These are phyloP conservation scores for Encarsia formosa DNA, from an alignment of 2,888 invertebrate genomes.

Conservation along the genomic window DNA sequence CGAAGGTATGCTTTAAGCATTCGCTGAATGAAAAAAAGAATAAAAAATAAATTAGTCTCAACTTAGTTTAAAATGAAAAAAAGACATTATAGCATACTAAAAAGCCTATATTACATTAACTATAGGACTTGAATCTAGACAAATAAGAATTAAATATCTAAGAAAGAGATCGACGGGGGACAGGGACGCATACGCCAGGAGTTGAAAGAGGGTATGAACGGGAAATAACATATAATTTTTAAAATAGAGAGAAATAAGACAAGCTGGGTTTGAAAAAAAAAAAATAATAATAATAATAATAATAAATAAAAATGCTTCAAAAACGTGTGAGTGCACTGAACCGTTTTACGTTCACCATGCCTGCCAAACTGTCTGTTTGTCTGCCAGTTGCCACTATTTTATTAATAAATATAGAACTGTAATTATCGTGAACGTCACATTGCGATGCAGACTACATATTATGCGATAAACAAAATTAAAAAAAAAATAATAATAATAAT, in stretches of 20 bases:
- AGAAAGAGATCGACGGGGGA: slow-evolving; percentile 27
- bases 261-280: slow-evolving; percentile 20
- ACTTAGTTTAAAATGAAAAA: slow-evolving; percentile 14
- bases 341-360: slow-evolving; percentile 41
- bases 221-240: slow-evolving; percentile 30
- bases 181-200: slow-evolving; percentile 1
- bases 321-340: slow-evolving; percentile 25
- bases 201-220: slow-evolving; percentile 1
- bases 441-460: not conserved
- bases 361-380: slow-evolving; percentile 48
- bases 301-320: slow-evolving; percentile 19
- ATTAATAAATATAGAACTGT: slow-evolving; percentile 26
- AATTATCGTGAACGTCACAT: slow-evolving; percentile 7
- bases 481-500: no score
- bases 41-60: slow-evolving; percentile 15
- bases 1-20: slow-evolving; percentile 8
- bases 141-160: slow-evolving; percentile 30
- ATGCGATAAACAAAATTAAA: no score
- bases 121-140: slow-evolving; percentile 38
- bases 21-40: slow-evolving; percentile 1
- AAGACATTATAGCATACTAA: slow-evolving; percentile 39
- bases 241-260: slow-evolving; percentile 23
- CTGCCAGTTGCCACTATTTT: slow-evolving; percentile 45
- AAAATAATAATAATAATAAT: slow-evolving; percentile 15
- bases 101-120: slow-evolving; percentile 45